phyloP scores from a whole-genome alignment of 2,888 invertebrate genomes.

The Phrixothrix hirtus region DNA sequence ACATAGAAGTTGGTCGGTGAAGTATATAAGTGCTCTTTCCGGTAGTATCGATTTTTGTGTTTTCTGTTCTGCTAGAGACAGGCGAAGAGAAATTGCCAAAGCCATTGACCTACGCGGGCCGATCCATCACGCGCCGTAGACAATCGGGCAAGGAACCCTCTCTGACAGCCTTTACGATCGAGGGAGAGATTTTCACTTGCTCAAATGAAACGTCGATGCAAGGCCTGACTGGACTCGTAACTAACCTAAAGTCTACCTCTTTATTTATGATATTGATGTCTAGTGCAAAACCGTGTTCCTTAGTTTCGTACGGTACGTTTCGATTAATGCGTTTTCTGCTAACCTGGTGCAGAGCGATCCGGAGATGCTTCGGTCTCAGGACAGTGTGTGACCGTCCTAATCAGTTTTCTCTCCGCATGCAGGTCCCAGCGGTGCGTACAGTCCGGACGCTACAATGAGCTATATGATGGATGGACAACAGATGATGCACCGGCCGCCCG shows the following conservation, averaged over 20 bases:
- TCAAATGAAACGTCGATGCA: conserved; percentile 32
- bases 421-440: conserved; percentile 94
- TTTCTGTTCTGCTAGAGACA: conserved; percentile 59
- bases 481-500: conserved; percentile 95
- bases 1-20: conserved; percentile 20
- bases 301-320: conserved; percentile 27
- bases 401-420: conserved; percentile 91
- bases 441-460: conserved; percentile 94
- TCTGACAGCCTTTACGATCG: conserved; percentile 34
- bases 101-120: conserved; percentile 65
- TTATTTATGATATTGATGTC: conserved; percentile 31
- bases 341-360: conserved; percentile 27
- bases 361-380: conserved; percentile 46
- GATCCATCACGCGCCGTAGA: conserved; percentile 56
- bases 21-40: conserved; percentile 41
- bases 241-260: conserved; percentile 24
- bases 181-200: conserved; percentile 34
- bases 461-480: conserved; percentile 98
- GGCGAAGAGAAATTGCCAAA: conserved; percentile 65
- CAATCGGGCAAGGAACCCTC: conserved; percentile 36
- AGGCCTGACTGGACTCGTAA: conserved; percentile 31
- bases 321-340: conserved; percentile 20
- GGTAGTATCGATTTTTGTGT: conserved; percentile 49
- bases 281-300: conserved; percentile 33
- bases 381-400: conserved; percentile 64